phyloP scores from a whole-genome alignment of 1,140 invertebrate genomes.

The Philopotamus ludificatus region DNA sequence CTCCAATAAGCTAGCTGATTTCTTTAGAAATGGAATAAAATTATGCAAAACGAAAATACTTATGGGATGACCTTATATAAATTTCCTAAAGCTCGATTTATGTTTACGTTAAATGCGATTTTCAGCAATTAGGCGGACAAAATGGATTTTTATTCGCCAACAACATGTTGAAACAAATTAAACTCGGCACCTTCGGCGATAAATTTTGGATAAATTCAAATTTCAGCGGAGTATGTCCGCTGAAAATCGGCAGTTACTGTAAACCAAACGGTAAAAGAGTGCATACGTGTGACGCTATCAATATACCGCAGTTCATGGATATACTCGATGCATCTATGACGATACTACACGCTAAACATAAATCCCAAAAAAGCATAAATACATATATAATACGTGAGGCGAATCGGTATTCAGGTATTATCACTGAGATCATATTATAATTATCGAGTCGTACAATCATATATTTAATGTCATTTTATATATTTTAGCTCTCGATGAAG shows the following conservation, averaged over 20 bases:
- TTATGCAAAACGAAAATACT: too few relatives aligned
- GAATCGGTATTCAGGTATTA: conserved; percentile 54
- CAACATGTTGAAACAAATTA: conserved; percentile 50
- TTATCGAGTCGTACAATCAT: conserved; percentile 4
- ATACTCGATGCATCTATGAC: conserved; percentile 59
- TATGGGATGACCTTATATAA: too few relatives aligned
- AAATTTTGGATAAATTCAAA: conserved; percentile 57
- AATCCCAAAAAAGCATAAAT: conserved; percentile 54
- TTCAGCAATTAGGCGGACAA: conserved; percentile 56
- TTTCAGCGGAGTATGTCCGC: conserved; percentile 57
- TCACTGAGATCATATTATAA: background rate
- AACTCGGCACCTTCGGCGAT: conserved; percentile 52
- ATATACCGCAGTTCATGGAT: conserved; percentile 56
- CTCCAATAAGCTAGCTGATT: too few relatives aligned
- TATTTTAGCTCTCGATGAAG: conserved; percentile 55
- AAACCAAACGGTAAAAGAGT: conserved; percentile 53
- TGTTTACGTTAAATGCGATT: conserved; percentile 30
- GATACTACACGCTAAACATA: conserved; percentile 55
- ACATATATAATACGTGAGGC: conserved; percentile 55
- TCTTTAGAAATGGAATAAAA: too few relatives aligned
- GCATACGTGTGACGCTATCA: conserved; percentile 59
- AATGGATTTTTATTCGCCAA: conserved; percentile 56
- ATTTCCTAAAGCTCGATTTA: too few relatives aligned
- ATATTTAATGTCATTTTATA: conserved; percentile 42
- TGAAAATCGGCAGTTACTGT: conserved; percentile 56